A percentile compares a stretch with the other conserved stretches of the same genome.
These are phyloP conservation scores for Trichonephila inaurata DNA, from an alignment of 1,140 invertebrate species.

Conservation along the genomic window DNA sequence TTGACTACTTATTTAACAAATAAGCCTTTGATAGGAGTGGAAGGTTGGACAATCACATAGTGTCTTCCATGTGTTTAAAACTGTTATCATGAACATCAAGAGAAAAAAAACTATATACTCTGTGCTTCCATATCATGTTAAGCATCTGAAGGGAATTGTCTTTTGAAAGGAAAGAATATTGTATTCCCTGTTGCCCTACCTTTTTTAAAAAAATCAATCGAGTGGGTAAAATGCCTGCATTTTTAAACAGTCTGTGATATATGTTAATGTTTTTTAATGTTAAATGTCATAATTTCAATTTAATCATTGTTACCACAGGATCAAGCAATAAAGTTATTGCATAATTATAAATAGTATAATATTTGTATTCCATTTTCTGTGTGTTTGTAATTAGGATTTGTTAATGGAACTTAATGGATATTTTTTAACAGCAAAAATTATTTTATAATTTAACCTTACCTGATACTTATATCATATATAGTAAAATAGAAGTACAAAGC, in stretches of 20 bases:
- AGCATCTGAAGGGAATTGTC: background rate
- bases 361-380: background rate
- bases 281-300: background rate
- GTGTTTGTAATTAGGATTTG: background rate
- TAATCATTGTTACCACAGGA: background rate
- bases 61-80: background rate
- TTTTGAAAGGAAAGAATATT: background rate
- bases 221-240: background rate
- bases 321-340: background rate
- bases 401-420: background rate
- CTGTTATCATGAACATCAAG: background rate
- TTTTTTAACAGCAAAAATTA: background rate
- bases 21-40: background rate
- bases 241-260: slow-evolving; percentile 6
- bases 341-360: background rate
- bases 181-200: background rate
- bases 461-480: background rate
- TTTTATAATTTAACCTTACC: background rate
- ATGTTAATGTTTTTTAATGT: background rate
- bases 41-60: background rate
- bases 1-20: background rate
- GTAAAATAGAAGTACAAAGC: slow-evolving; percentile 15
- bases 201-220: background rate
- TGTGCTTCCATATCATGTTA: slow-evolving; percentile 1
- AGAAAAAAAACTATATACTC: background rate